Evolutionary conservation across 2,113 vertebrate genomes (phyloP).

Genomic region (Orientallactaga bullata): DNA sequence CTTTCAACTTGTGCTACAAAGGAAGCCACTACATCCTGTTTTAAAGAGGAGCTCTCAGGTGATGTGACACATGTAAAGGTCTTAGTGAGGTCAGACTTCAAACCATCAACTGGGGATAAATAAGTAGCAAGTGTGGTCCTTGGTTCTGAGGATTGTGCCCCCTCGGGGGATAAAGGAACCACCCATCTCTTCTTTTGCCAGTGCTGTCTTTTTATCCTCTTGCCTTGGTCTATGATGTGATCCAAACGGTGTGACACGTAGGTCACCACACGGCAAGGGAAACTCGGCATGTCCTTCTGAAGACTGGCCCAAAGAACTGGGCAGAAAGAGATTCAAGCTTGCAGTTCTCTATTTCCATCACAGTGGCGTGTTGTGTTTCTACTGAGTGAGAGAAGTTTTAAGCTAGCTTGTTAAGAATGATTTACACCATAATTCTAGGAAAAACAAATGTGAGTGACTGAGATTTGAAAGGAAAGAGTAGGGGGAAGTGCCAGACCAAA

Average conservation of each 20-base stretch:
- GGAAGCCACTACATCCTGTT: slow-evolving; percentile 62
- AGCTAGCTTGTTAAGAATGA: slow-evolving; percentile 79
- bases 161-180: slow-evolving; percentile 76
- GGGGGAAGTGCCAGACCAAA: slow-evolving; percentile 72
- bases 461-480: slow-evolving; percentile 78
- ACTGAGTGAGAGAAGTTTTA: slow-evolving; percentile 71
- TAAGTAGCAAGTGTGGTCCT: slow-evolving; percentile 62
- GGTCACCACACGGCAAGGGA: slow-evolving; percentile 65
- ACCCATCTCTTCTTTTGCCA: slow-evolving; percentile 66
- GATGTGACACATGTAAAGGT: slow-evolving; percentile 69
- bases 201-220: slow-evolving; percentile 68
- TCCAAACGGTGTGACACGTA: slow-evolving; percentile 72
- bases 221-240: slow-evolving; percentile 74
- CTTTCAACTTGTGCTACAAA: slow-evolving; percentile 68
- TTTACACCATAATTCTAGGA: slow-evolving; percentile 78
- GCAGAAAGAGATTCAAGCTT: slow-evolving; percentile 62
- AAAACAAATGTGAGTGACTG: slow-evolving; percentile 74
- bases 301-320: slow-evolving; percentile 72
- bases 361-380: slow-evolving; percentile 63
- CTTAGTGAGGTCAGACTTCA: slow-evolving; percentile 80
- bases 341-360: slow-evolving; percentile 64
- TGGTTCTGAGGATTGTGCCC: slow-evolving; percentile 53
- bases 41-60: slow-evolving; percentile 71
- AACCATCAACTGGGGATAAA: slow-evolving; percentile 71
- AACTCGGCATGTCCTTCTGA: slow-evolving; percentile 67